phyloP scores from a whole-genome alignment of 2,113 vertebrate genomes.

The Pangasianodon gigas region DNA sequence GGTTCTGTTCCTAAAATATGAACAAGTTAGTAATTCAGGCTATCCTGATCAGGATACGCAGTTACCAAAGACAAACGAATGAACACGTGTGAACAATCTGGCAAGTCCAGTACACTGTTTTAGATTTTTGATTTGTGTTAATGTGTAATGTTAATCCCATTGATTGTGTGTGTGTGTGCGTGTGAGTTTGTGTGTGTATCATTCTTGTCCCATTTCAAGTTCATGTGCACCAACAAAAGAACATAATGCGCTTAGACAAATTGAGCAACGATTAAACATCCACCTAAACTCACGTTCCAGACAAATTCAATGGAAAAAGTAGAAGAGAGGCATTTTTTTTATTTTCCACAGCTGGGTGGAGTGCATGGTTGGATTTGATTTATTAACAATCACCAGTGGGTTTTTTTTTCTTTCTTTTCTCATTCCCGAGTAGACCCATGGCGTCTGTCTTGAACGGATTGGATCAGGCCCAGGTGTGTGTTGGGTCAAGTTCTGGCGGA shows the following conservation, averaged over 20 bases:
- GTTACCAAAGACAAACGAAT: not conserved
- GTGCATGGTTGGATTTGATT: constrained; percentile 39
- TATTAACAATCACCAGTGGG: constrained; percentile 18
- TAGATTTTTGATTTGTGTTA: not conserved
- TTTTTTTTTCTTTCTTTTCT: not conserved
- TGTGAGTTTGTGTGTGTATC: not conserved
- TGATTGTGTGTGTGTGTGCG: constrained; percentile 18
- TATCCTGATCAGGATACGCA: not conserved
- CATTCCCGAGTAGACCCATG: not conserved
- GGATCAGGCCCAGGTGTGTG: constrained; percentile 11
- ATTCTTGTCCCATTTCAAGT: not conserved
- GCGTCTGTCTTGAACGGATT: not conserved
- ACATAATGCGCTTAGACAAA: not conserved
- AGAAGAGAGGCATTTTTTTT: not conserved
- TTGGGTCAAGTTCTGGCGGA: constrained; percentile 19
- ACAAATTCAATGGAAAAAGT: not conserved
- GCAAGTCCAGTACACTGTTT: not conserved
- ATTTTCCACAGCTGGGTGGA: constrained; percentile 34
- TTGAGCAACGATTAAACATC: not conserved
- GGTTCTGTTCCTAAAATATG: not conserved
- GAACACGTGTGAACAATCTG: not conserved
- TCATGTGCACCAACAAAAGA: not conserved
- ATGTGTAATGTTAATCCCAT: not conserved
- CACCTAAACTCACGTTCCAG: constrained; percentile 25
- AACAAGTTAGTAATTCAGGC: not conserved